Percentiles rank a stretch among this genome's conserved stretches.
Evolutionary conservation across 2,797 vertebrate genomes (phyloP).

Genomic region (Protonibea diacanthus): DNA sequence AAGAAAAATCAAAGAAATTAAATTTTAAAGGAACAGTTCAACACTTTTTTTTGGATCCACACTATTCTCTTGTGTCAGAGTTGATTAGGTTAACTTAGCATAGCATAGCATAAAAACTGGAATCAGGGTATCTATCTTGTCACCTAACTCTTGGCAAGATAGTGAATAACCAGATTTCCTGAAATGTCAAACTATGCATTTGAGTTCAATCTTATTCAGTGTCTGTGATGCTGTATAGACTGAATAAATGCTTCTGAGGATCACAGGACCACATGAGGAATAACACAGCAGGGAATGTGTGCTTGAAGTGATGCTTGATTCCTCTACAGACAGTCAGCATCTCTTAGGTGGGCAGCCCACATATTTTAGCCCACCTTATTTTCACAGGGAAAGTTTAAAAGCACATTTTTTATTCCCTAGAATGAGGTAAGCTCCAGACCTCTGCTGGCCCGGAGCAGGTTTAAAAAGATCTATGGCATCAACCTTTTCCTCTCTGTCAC

Average conservation of each 20-base stretch:
- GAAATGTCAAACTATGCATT: not conserved
- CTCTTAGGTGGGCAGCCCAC: not conserved
- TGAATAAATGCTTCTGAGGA: not conserved
- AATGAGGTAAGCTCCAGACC: constrained; percentile 12
- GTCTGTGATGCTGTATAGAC: not conserved
- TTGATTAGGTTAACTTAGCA: not conserved
- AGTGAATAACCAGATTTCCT: not conserved
- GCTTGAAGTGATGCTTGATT: constrained; percentile 1
- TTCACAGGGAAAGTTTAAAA: constrained; percentile 11
- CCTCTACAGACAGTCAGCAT: constrained; percentile 13
- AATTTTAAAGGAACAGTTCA: not conserved
- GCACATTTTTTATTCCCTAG: constrained; percentile 21
- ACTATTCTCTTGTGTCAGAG: not conserved
- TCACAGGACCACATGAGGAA: not conserved
- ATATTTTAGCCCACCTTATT: constrained; percentile 8
- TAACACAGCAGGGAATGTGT: constrained; percentile 6
- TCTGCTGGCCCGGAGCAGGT: constrained; percentile 35
- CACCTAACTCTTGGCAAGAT: not conserved
- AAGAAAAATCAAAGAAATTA: not conserved
- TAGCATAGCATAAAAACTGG: not conserved
- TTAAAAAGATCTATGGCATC: constrained; percentile 47
- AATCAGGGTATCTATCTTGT: not conserved
- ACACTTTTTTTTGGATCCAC: too few species aligned
- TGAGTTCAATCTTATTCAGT: not conserved
- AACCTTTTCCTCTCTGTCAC: constrained; percentile 37